Base-by-base conservation (phyloP, 2,888 invertebrate species). In the Xestia rhomboidea region DNA sequence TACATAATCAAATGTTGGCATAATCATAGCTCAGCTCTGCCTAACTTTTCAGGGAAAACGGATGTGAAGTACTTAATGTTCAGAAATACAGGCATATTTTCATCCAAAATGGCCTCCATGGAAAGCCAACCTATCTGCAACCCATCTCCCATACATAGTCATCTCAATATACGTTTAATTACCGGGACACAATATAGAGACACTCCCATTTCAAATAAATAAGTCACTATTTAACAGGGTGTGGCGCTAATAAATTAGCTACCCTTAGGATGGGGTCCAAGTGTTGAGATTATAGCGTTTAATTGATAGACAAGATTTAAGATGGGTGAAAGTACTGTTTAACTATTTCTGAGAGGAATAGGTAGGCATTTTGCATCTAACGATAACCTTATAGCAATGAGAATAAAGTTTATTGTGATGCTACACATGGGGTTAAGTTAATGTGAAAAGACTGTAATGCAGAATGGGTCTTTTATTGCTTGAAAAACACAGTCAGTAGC, bases 171-270 rank as follows among this genome's bases (percentile, higher is more conserved):
- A 72, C 75, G 75, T 81, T 81, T 81, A 84, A 87, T 81, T 84
- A 81, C 64, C 63, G 68, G 44, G 34, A 79, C 68, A 68, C 77
- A 77, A 79, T 79, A 79, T 68, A 77, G 38, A 67, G 74, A 87
- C 75, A 82, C 81, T 74, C 77, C 79, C 74, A 66, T 77, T 63
- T 76, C 73, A 81, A 83, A 87, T 88, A 77, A 85, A 80, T 83
- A 80, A 77, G 83, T 81, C 81, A 89, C 86, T 83, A 80, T 89
- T 87, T 88, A 82, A 89, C 83, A 81, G 84, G 84, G 87, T 84
- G 79, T 73, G 85, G 77, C 38, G 54, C 66, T 83, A 86, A 84
- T 89, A 89, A 89, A 89, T 87, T 88, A 87, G 73, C 79, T 83
- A 89, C 88, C 88, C 88, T 81, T 71, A 41, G 44, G 10, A 0